A percentile compares a stretch with the other conserved stretches of the same genome.
These are phyloP conservation scores for Eciton burchellii DNA, from an alignment of 1,140 invertebrate genomes.

Conservation along the genomic window DNA sequence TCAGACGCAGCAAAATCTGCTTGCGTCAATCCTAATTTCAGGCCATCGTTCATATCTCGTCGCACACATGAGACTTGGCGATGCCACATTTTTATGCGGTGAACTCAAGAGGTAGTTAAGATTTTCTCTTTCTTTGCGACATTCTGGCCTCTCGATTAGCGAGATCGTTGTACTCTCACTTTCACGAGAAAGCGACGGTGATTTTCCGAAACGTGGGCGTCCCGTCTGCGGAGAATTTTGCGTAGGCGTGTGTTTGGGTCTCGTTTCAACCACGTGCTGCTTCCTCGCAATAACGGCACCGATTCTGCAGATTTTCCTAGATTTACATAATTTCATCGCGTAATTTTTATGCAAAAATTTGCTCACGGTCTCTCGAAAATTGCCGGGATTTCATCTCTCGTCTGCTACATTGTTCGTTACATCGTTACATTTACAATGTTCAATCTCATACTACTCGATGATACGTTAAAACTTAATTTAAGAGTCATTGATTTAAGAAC, in stretches of 20 bases:
- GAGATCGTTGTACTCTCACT: constrained; percentile 29
- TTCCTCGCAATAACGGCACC: constrained; percentile 10
- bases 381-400: constrained; percentile 1
- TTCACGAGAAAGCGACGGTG: constrained; percentile 54
- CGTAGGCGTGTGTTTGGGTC: constrained; percentile 78
- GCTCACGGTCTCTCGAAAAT: not conserved
- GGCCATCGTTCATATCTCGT: not conserved
- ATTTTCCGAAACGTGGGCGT: constrained; percentile 71
- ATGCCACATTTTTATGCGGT: not conserved
- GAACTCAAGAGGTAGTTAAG: not conserved
- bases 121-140: constrained; percentile 10
- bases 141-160: not conserved
- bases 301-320: not conserved
- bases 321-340: not conserved
- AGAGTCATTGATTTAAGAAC: not conserved
- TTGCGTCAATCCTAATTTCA: not conserved
- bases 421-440: not conserved
- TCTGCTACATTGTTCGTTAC: not conserved
- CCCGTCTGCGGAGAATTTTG: constrained; percentile 72
- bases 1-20: not conserved
- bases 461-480: not conserved
- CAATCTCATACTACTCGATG: not conserved
- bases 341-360: not conserved
- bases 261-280: constrained; percentile 68
- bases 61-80: not conserved